A percentile compares a stretch with the other conserved stretches of the same genome.
Conservation (phyloP, 2,113 vertebrate genomes). For the Perognathus longimembris region DNA sequence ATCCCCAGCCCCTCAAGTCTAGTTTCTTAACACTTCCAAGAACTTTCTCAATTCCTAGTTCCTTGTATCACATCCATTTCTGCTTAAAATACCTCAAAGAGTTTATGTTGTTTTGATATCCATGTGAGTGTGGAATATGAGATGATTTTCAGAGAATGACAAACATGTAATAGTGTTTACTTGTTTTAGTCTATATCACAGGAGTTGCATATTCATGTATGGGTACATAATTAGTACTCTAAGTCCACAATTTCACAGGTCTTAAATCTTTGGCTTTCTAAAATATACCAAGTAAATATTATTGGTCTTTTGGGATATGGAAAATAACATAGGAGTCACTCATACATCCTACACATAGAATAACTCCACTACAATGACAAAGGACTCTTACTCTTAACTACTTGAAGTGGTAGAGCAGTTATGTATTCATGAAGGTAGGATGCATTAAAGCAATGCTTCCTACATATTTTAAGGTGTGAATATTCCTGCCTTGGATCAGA, state of each 20-base stretch:
- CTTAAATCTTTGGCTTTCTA: constrained; percentile 16
- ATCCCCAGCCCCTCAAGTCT: too few relatives aligned
- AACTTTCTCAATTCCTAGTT: neutral
- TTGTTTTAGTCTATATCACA: neutral
- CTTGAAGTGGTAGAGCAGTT: neutral
- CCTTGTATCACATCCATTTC: neutral
- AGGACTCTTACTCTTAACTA: neutral
- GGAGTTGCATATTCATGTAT: neutral
- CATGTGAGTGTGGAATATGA: neutral
- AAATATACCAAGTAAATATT: neutral
- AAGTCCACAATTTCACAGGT: constrained; percentile 9
- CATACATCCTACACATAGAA: neutral
- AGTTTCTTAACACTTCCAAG: neutral
- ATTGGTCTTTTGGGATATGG: neutral
- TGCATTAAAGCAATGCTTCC: neutral
- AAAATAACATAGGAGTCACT: neutral
- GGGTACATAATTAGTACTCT: neutral
- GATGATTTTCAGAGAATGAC: constrained; percentile 32
- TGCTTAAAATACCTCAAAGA: neutral
- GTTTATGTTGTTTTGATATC: neutral
- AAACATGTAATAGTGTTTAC: neutral
- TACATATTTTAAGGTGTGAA: neutral
- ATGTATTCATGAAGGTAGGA: neutral
- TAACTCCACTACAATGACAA: neutral
- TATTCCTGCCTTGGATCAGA: constrained; percentile 3